Conservation (phyloP, 2,797 vertebrate species). For the Sebastolobus altivelis region DNA sequence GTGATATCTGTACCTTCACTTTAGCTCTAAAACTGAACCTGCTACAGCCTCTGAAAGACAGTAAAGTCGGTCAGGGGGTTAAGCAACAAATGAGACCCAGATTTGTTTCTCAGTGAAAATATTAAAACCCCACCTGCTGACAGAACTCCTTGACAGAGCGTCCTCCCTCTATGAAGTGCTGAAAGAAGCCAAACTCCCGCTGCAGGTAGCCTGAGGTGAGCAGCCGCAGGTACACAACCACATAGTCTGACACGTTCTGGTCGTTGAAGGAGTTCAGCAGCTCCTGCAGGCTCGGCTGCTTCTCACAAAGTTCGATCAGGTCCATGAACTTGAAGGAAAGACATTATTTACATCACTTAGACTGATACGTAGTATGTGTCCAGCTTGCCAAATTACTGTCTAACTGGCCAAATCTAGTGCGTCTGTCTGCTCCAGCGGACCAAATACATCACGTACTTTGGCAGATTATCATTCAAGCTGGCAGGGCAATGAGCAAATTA, state of each 20-base stretch:
- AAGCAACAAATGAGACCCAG: background rate
- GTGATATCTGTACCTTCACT: too few species aligned
- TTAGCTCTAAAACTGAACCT: too few species aligned
- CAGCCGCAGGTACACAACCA: conserved; percentile 95
- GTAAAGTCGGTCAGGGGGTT: too few species aligned
- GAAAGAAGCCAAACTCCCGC: conserved; percentile 89
- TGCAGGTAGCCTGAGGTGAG: conserved; percentile 96
- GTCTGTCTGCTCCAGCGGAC: background rate
- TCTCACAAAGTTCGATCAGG: conserved; percentile 94
- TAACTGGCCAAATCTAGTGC: background rate
- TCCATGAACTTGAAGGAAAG: conserved; percentile 91
- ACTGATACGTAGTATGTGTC: background rate
- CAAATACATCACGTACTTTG: conserved; percentile 19
- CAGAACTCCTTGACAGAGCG: conserved; percentile 97
- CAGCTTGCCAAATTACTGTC: background rate
- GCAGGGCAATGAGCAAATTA: background rate
- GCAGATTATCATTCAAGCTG: conserved; percentile 13
- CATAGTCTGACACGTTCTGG: conserved; percentile 94
- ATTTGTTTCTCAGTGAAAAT: background rate
- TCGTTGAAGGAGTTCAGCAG: conserved; percentile 93
- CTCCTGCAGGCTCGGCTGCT: conserved; percentile 89
- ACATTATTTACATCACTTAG: background rate
- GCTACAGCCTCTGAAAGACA: too few species aligned
- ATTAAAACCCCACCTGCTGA: conserved; percentile 87
- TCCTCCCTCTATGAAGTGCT: conserved; percentile 97